Evolutionary conservation across 2,888 invertebrate species (phyloP), one percentile per base, ranked within the genome.

Genomic region (Meiosimyza decipiens): DNA sequence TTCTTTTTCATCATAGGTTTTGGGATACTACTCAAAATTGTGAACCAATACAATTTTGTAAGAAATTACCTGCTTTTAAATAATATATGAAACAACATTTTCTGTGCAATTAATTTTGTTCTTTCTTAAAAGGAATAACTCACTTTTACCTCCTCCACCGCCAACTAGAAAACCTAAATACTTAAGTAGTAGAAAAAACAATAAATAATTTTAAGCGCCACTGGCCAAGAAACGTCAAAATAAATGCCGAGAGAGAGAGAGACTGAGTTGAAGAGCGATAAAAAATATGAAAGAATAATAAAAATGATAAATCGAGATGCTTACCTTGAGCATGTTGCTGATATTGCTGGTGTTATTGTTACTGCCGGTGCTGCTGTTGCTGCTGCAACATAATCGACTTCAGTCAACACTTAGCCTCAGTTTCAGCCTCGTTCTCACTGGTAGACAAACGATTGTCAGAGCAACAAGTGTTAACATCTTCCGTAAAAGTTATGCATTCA

Each of bases 261-360:
- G 13, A 55, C 12, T 18, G 22, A 18, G 55, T 22, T n/a, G 55
- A 18, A n/a, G 55, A 18, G 55, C 2, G 11, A 55, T 18, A 52
- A 13, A 50, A 65, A 5, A 65, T 28, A 13, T 51, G 51, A 50
- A 47, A 52, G 51, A 54, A 28, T 16, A 52, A 33, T n/a, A 11
- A 52, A n/a, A 59, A 67, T 72, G 72, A 72, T 72, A 67, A 72
- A 72, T 72, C 62, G 67, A 62, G 67, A 52, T 67, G 72, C 13
- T 72, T 72, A 72, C 72, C 72, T 72, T 67, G 72, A 67, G 66
- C 33, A 33, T 13, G 13, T 13, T 52, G 15, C 22, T 28, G 22
- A 15, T 15, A 12, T 18, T 6, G 15, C 28, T 3, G 52, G 16
- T 6, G 18, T 52, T 22, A n/a, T 13, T 16, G n/a, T 18, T 16